phyloP scores from a whole-genome alignment of 2,113 vertebrate genomes.

The Ornithorhynchus anatinus region DNA sequence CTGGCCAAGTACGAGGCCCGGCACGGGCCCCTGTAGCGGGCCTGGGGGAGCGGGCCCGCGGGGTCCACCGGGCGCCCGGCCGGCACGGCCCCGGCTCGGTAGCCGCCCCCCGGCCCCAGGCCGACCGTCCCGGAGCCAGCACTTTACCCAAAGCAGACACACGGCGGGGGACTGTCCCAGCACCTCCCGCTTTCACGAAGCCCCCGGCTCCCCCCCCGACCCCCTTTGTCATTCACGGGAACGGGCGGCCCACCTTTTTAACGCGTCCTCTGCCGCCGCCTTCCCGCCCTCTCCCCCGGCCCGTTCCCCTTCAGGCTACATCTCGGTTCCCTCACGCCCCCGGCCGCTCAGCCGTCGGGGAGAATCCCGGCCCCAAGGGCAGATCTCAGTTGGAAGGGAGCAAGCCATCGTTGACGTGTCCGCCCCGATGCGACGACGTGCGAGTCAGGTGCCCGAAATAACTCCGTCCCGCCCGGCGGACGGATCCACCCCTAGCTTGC shows the following conservation, averaged over 20 bases:
- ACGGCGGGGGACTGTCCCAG: conserved; percentile 51
- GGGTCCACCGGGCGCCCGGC: conserved; percentile 61
- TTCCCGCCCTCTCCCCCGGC: neutral
- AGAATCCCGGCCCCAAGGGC: conserved; percentile 54
- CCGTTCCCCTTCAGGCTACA: conserved; percentile 54
- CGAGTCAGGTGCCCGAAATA: conserved; percentile 66
- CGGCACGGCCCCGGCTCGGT: conserved; percentile 73
- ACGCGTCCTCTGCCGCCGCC: conserved; percentile 68
- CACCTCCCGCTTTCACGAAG: conserved; percentile 64
- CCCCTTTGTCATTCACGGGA: neutral
- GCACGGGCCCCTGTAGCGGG: conserved; percentile 89
- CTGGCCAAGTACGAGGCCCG: conserved; percentile 92
- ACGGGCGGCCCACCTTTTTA: conserved; percentile 76
- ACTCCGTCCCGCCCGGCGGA: conserved; percentile 66
- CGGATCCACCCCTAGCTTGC: conserved; percentile 64
- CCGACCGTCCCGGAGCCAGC: conserved; percentile 77
- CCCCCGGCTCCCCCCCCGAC: conserved; percentile 38
- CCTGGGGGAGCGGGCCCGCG: no score
- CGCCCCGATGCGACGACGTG: conserved; percentile 54
- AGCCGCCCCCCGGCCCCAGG: conserved; percentile 74
- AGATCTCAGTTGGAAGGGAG: conserved; percentile 45
- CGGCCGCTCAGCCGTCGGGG: conserved; percentile 44
- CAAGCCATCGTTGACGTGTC: conserved; percentile 61
- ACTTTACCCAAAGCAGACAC: conserved; percentile 79
- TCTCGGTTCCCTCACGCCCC: conserved; percentile 40